Evolutionary conservation across 2,113 vertebrate species (phyloP).

Genomic region (Ptyas mucosa): DNA sequence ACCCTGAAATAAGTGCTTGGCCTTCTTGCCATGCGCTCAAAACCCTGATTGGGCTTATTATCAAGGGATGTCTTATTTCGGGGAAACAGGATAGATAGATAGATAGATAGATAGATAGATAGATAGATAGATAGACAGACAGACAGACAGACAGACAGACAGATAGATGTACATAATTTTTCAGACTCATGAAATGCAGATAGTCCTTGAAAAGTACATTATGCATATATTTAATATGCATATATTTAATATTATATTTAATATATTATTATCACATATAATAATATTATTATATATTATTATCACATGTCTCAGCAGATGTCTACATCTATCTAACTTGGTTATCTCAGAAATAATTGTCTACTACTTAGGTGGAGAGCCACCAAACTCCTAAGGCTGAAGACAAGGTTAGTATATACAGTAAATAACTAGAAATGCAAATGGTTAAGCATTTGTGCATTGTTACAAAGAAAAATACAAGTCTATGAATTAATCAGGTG

Average conservation of each 20-base stretch:
- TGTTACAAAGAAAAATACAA: neutral
- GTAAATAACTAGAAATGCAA: neutral
- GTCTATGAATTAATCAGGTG: neutral
- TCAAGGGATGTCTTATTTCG: too few relatives aligned
- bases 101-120: too few relatives aligned
- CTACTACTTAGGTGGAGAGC: neutral
- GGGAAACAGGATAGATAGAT: too few relatives aligned
- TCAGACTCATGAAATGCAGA: neutral
- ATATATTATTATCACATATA: too few relatives aligned
- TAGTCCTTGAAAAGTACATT: too few relatives aligned
- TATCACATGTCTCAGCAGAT: neutral
- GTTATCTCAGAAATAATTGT: neutral
- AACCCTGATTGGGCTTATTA: too few relatives aligned
- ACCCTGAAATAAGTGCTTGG: too few relatives aligned
- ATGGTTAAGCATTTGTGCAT: neutral
- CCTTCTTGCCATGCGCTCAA: too few relatives aligned
- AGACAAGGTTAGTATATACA: neutral
- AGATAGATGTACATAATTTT: neutral
- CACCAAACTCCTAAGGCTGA: neutral
- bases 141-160: too few relatives aligned
- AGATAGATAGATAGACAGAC: too few relatives aligned
- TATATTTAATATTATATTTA: neutral
- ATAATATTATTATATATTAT: neutral
- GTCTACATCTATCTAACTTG: neutral
- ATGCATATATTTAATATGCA: neutral